Conservation (phyloP, 92 coral and sea anemone species). For the Phenganax stokvisi region DNA sequence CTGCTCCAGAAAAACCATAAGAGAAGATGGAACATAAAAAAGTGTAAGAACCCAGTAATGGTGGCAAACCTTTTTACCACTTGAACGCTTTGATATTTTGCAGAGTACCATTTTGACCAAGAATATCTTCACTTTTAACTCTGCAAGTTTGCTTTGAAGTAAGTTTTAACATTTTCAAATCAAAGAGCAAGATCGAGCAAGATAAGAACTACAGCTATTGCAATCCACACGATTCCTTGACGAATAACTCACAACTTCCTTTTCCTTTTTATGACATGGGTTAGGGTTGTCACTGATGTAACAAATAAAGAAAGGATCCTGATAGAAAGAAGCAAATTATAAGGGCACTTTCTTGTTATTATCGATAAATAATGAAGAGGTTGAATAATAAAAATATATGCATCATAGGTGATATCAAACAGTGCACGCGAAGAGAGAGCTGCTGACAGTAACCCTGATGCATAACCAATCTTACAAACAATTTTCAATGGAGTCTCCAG, state of each 20-base stretch:
- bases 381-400: background rate
- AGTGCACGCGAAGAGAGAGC: background rate
- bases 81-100: background rate
- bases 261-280: background rate
- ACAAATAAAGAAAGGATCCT: background rate
- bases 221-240: background rate
- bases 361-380: constrained; percentile 1
- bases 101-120: background rate
- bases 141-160: background rate
- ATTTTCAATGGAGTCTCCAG: background rate
- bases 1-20: background rate
- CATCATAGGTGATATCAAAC: background rate
- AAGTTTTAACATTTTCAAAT: background rate
- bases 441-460: background rate
- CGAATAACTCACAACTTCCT: background rate
- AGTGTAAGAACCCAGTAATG: constrained; percentile 3
- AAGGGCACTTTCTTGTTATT: background rate
- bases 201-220: background rate
- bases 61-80: background rate
- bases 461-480: background rate
- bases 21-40: background rate
- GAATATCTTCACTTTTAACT: background rate
- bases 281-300: background rate
- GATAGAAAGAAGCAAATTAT: background rate
- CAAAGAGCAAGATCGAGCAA: background rate